Conservation (phyloP, 2,888 invertebrate species). For the Phortica okadai region DNA sequence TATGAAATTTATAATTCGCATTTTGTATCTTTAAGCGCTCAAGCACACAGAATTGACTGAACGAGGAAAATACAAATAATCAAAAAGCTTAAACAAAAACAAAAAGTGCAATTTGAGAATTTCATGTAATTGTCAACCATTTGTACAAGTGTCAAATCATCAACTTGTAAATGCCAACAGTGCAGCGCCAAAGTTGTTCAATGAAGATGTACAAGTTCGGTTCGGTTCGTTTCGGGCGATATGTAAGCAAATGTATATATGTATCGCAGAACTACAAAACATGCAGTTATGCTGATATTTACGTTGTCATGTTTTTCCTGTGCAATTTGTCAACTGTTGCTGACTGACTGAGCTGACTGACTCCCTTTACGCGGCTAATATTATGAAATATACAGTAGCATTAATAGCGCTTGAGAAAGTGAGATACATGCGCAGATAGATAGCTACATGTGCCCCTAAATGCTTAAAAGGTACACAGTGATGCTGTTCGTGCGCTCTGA, state of each 20-base stretch:
- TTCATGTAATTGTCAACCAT: constrained; percentile 69
- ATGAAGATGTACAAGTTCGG: constrained; percentile 38
- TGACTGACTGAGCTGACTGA: not conserved
- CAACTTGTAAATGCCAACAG: constrained; percentile 38
- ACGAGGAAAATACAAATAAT: not conserved
- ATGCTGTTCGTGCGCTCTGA: constrained; percentile 23
- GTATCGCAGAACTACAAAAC: not conserved
- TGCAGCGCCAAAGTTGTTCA: constrained; percentile 32
- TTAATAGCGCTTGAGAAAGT: not conserved
- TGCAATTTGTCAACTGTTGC: constrained; percentile 72
- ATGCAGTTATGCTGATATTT: constrained; percentile 42
- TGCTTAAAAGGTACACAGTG: constrained; percentile 43
- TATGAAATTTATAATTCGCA: not conserved
- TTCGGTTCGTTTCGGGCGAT: constrained; percentile 25
- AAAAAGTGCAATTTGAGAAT: constrained; percentile 51
- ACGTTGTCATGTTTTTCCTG: constrained; percentile 75
- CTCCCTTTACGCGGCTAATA: constrained; percentile 17
- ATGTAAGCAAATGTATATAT: constrained; percentile 41
- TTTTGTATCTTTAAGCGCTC: constrained; percentile 1
- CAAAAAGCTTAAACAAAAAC: constrained; percentile 26
- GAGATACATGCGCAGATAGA: not conserved
- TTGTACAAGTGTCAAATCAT: constrained; percentile 64
- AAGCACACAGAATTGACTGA: not conserved
- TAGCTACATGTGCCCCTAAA: constrained; percentile 13
- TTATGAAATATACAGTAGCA: not conserved